Evolutionary conservation across 1,140 invertebrate species (phyloP).

Genomic region (Anadara kagoshimensis): DNA sequence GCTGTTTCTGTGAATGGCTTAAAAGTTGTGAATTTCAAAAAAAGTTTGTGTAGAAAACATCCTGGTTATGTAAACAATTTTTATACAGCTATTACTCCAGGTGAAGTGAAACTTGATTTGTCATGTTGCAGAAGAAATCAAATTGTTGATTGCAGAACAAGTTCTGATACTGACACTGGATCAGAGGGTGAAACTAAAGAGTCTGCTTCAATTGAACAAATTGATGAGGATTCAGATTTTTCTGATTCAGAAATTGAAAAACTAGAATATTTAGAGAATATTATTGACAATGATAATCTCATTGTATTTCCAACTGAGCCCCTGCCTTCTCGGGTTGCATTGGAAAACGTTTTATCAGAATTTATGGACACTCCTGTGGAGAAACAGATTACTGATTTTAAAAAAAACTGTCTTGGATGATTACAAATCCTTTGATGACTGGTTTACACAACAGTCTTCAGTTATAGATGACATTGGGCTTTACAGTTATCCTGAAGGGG

Average conservation of each 20-base stretch:
- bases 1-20: background rate
- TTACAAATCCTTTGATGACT: conserved; percentile 8
- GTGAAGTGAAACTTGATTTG: background rate
- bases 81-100: background rate
- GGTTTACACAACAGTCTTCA: background rate
- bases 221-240: conserved; percentile 10
- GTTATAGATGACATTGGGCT: conserved; percentile 17
- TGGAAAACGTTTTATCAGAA: background rate
- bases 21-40: background rate
- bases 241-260: conserved; percentile 14
- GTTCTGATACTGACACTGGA: background rate
- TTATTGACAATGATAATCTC: background rate
- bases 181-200: no score
- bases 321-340: background rate
- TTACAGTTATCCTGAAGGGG: conserved; percentile 8
- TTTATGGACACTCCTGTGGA: conserved; percentile 3
- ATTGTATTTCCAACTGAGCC: no score
- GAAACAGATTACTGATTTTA: conserved; percentile 1
- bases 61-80: background rate
- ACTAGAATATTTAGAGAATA: conserved; percentile 2
- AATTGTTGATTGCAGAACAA: background rate
- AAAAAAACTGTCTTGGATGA: background rate
- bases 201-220: background rate
- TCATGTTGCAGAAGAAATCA: background rate
- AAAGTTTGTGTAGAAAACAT: background rate